A percentile compares a stretch with the other conserved stretches of the same genome.
These are phyloP conservation scores for Bostrychus sinensis DNA, from an alignment of 2,113 vertebrate genomes.

Conservation along the genomic window DNA sequence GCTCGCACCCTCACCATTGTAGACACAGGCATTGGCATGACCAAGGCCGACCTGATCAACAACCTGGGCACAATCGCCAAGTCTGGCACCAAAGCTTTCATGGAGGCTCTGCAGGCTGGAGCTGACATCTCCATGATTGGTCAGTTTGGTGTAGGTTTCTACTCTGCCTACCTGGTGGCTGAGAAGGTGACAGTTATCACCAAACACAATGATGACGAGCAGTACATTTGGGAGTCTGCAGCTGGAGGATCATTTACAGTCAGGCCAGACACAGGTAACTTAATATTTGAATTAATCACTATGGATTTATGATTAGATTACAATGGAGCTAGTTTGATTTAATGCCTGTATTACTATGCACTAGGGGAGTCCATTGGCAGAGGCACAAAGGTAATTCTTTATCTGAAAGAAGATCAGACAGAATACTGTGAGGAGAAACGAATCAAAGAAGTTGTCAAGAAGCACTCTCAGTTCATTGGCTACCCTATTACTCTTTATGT, in stretches of 20 bases:
- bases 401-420: slow-evolving; percentile 84
- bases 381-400: slow-evolving; percentile 82
- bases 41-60: slow-evolving; percentile 85
- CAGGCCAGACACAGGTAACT: slow-evolving; percentile 66
- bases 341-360: slow-evolving; percentile 9
- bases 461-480: slow-evolving; percentile 86
- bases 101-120: slow-evolving; percentile 84
- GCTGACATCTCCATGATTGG: slow-evolving; percentile 86
- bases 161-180: slow-evolving; percentile 83
- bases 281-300: no score
- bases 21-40: slow-evolving; percentile 85
- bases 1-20: slow-evolving; percentile 77
- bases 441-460: slow-evolving; percentile 84
- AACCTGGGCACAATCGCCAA: slow-evolving; percentile 86
- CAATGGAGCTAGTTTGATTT: no score
- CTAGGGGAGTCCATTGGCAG: slow-evolving; percentile 77
- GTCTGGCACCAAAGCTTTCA: slow-evolving; percentile 85
- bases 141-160: slow-evolving; percentile 85
- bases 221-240: slow-evolving; percentile 85
- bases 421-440: slow-evolving; percentile 85
- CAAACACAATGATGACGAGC: slow-evolving; percentile 85
- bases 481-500: slow-evolving; percentile 85
- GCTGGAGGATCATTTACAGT: slow-evolving; percentile 85
- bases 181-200: slow-evolving; percentile 83
- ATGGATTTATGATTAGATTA: no score